These are phyloP conservation scores for Rhabdomys dilectus DNA, from an alignment of 2,113 vertebrate species.

Conservation along the genomic window DNA sequence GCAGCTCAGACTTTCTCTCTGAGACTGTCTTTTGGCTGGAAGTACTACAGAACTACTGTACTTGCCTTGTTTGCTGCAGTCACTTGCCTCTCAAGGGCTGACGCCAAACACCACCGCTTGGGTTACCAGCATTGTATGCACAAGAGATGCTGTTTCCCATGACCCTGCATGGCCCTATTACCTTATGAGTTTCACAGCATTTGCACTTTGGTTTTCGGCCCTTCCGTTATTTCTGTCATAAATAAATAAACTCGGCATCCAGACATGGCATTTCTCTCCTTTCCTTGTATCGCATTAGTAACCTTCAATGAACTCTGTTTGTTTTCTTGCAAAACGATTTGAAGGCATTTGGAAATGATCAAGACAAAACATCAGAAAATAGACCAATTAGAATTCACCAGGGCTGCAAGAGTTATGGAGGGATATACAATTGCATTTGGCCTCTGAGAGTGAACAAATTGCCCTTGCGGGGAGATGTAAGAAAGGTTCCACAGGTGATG, in stretches of 20 bases:
- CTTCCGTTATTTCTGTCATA: neutral
- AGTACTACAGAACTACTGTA: neutral
- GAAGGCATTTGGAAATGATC: slow-evolving; percentile 49
- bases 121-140: neutral
- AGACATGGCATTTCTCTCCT: neutral
- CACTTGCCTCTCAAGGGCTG: neutral
- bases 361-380: slow-evolving; percentile 20
- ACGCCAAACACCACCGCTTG: neutral
- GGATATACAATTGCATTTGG: neutral
- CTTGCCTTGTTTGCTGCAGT: neutral
- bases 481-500: neutral
- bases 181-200: neutral
- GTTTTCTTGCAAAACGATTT: slow-evolving; percentile 55
- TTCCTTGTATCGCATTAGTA: neutral
- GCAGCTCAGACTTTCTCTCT: neutral
- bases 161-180: neutral
- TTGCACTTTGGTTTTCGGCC: neutral
- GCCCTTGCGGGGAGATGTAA: neutral
- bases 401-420: slow-evolving; percentile 32
- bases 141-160: neutral
- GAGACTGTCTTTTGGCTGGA: neutral
- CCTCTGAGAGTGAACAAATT: slow-evolving; percentile 49
- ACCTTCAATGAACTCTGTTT: neutral
- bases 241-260: slow-evolving; percentile 21
- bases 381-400: slow-evolving; percentile 45